Evolutionary conservation across 2,888 invertebrate genomes (phyloP), one percentile per base, ranked within the genome.

Genomic region (Panzeria rudis): DNA sequence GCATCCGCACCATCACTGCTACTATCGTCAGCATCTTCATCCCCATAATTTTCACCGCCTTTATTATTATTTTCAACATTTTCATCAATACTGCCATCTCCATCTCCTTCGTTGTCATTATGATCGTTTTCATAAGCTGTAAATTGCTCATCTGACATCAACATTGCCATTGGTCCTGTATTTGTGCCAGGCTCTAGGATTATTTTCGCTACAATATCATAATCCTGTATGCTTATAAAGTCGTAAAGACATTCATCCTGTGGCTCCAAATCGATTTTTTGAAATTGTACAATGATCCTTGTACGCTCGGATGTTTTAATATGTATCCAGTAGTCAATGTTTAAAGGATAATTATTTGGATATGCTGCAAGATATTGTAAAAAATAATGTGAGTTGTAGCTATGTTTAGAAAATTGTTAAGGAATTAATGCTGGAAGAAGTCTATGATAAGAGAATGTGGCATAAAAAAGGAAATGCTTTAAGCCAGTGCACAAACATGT

Each of bases 191-290:
- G 90, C 83, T 91, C 90, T 23, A 90, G 87, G 54, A 88, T 88
- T 82, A 90, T 89, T 86, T 89, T 89, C 83, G 90, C 89, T 73
- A 89, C 87, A 77, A 89, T 87, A 59, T 90, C 89, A 85, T 88
- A 90, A 86, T 91, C 93, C 86, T 93, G 93, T 87, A 96, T 94
- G 92, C 96, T 95, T 52, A 97, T 94, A 90, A 94, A 96, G 91
- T 97, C 97, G 90, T 97, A 97, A 2, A 97, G 94, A 89, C 97
- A 97, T 89, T 96, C 95, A 82, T 94, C 93, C 92, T 97, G 97
- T 75, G 94, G 93, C 92, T 97, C 97, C 81, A 97, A 92, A 90
- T 96, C 96, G 66, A 97, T 93, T 87, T 93, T 93, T 62, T 94
- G 93, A 90, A 96, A 96, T 88, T 95, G 94, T 76, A 96, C 93